phyloP scores from a whole-genome alignment of 2,888 invertebrate genomes.

The Abrostola triplasia region DNA sequence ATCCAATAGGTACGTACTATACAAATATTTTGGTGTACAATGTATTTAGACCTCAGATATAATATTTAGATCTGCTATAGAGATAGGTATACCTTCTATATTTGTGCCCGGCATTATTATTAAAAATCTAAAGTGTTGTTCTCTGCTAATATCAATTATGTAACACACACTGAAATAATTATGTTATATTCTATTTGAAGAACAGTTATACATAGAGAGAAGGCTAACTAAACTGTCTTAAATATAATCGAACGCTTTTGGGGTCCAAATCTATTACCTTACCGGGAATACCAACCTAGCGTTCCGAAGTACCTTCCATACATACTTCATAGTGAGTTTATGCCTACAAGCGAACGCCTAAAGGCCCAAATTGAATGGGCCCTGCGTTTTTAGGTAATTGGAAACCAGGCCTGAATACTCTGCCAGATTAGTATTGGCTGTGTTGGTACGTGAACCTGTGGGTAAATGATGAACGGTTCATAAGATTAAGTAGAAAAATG shows the following conservation, averaged over 20 bases:
- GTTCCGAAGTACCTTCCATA: conserved; percentile 48
- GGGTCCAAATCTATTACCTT: conserved; percentile 13
- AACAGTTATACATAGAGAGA: too few species aligned
- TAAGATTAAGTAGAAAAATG: conserved; percentile 35
- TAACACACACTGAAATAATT: too few species aligned
- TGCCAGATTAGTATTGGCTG: conserved; percentile 61
- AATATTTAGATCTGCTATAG: too few species aligned
- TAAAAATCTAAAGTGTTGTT: too few species aligned
- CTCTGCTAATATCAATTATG: too few species aligned
- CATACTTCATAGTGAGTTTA: conserved; percentile 60
- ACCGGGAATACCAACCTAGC: conserved; percentile 25
- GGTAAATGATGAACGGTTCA: conserved; percentile 42
- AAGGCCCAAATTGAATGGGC: conserved; percentile 70
- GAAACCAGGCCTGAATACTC: conserved; percentile 58
- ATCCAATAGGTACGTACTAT: too few species aligned
- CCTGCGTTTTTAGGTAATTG: conserved; percentile 73
- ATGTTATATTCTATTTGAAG: too few species aligned
- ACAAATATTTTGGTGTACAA: too few species aligned
- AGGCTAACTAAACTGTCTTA: too few species aligned
- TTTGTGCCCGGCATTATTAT: too few species aligned
- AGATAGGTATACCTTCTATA: too few species aligned
- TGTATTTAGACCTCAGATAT: too few species aligned
- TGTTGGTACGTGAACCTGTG: conserved; percentile 39
- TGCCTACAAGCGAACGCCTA: conserved; percentile 53
- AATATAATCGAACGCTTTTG: neutral